Evolutionary conservation across 2,113 vertebrate genomes (phyloP).

Genomic region (Vireo altiloquus): DNA sequence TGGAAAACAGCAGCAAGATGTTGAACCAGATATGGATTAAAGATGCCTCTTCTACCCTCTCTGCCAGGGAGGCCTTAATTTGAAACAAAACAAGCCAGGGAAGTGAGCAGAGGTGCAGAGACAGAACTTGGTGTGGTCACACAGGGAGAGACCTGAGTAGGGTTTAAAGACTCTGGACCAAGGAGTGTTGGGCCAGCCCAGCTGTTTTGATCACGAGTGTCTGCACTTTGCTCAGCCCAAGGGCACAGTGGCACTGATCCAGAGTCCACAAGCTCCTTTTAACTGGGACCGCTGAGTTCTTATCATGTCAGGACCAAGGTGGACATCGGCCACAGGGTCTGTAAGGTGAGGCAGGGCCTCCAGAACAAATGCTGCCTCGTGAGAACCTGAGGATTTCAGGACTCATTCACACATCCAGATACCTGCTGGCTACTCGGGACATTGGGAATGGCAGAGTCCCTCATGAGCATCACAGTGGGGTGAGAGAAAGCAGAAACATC

Average conservation of each 20-base stretch:
- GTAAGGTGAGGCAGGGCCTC: fast-evolving
- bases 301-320: not conserved
- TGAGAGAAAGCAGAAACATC: not conserved
- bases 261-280: not conserved
- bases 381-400: not conserved
- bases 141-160: not conserved
- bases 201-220: not conserved
- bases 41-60: not conserved
- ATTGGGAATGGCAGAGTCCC: fast-evolving
- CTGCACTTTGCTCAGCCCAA: not conserved
- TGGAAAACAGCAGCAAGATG: not conserved
- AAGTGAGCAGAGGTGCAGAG: not conserved
- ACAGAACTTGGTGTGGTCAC: not conserved
- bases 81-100: not conserved
- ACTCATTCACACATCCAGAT: not conserved
- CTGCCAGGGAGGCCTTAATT: not conserved
- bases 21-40: not conserved
- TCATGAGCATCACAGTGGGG: not conserved
- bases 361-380: not conserved
- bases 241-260: not conserved
- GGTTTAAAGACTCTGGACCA: not conserved
- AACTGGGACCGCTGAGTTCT: fast-evolving
- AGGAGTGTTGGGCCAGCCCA: not conserved
- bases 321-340: fast-evolving
- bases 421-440: not conserved